Conservation (phyloP, 2,888 invertebrate genomes). For the Ennomos fuscantarius region DNA sequence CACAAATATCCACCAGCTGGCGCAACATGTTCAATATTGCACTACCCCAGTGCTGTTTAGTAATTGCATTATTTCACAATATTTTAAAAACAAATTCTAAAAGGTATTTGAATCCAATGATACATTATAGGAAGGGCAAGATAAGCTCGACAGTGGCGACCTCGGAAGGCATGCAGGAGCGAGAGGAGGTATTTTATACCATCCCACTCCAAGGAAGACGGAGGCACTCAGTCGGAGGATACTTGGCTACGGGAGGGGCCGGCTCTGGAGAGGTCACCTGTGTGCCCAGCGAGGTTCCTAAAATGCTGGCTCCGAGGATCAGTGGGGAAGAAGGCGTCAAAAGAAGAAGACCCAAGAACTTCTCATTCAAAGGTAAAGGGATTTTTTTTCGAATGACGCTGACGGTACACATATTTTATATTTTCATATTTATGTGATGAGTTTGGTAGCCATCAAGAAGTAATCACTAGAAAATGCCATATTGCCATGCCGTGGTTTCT, state of each 20-base stretch:
- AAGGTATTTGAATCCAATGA: too few relatives aligned
- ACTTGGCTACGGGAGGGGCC: constrained; percentile 78
- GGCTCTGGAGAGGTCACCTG: constrained; percentile 74
- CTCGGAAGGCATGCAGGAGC: constrained; percentile 71
- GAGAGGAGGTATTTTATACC: constrained; percentile 87
- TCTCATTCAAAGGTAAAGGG: constrained; percentile 73
- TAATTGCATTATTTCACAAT: too few relatives aligned
- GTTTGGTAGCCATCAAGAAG: too few relatives aligned
- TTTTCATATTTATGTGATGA: too few relatives aligned
- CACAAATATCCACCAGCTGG: too few relatives aligned
- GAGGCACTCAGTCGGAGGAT: constrained; percentile 89
- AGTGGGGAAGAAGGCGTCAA: constrained; percentile 71
- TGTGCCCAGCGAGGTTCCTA: constrained; percentile 82
- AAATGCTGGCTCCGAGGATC: constrained; percentile 80
- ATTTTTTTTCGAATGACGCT: too few relatives aligned
- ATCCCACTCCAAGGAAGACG: constrained; percentile 78
- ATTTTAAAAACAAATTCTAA: too few relatives aligned
- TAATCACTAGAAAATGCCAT: too few relatives aligned
- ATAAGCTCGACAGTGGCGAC: constrained; percentile 70
- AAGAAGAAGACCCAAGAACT: constrained; percentile 72
- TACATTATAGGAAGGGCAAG: constrained; percentile 69
- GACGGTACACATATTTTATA: too few relatives aligned
- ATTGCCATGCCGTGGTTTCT: too few relatives aligned
- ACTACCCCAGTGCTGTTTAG: too few relatives aligned
- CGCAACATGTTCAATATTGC: too few relatives aligned